These are phyloP conservation scores for Heterohyrax brucei DNA, from an alignment of 2,797 vertebrate genomes.

Conservation along the genomic window DNA sequence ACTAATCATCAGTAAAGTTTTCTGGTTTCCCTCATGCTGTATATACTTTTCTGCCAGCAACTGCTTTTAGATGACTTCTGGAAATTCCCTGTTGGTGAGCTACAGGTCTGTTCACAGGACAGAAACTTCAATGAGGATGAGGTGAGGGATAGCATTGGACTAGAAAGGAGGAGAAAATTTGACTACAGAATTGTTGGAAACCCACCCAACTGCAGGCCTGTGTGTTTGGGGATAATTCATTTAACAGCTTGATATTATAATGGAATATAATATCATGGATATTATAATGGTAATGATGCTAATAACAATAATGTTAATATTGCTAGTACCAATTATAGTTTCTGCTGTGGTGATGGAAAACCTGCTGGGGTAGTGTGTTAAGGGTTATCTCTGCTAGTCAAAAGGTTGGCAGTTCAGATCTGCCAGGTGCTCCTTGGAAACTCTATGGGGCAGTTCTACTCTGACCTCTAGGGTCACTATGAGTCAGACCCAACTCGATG, in stretches of 20 bases:
- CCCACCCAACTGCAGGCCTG: background rate
- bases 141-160: background rate
- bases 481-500: no score
- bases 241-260: constrained; percentile 9
- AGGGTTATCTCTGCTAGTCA: no score
- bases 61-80: constrained; percentile 44
- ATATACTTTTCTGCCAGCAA: constrained; percentile 10
- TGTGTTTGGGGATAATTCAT: background rate
- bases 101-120: constrained; percentile 15
- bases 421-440: no score
- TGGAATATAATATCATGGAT: background rate
- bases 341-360: background rate
- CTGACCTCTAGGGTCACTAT: no score
- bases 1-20: constrained; percentile 40
- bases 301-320: constrained; percentile 5
- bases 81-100: constrained; percentile 25
- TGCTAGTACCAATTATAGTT: background rate
- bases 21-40: constrained; percentile 3
- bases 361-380: no score
- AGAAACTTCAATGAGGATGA: constrained; percentile 6
- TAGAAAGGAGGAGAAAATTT: background rate
- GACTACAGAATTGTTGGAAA: constrained; percentile 34
- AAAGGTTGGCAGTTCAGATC: no score
- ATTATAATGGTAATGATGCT: background rate
- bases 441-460: no score